Evolutionary conservation across 2,797 vertebrate species (phyloP).

Genomic region (Neopelma chrysocephalum): DNA sequence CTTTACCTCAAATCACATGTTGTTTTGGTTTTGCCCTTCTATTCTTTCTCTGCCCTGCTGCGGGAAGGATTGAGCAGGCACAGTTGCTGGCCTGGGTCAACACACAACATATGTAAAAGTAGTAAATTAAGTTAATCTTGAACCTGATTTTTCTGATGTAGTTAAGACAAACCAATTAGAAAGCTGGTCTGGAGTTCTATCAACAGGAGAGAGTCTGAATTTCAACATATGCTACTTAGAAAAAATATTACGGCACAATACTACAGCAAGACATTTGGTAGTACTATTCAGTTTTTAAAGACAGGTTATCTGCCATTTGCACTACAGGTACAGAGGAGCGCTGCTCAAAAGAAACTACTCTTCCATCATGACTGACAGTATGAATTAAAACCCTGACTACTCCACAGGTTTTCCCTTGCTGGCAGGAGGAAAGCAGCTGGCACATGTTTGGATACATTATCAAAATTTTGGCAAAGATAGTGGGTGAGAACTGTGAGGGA

Average conservation of each 20-base stretch:
- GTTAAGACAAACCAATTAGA: background rate
- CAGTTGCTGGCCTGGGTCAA: background rate
- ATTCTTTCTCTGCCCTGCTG: background rate
- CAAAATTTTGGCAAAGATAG: constrained; percentile 1
- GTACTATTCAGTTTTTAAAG: background rate
- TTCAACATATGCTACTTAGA: background rate
- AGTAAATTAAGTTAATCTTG: background rate
- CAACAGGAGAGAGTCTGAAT: background rate
- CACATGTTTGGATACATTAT: background rate
- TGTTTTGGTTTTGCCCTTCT: background rate
- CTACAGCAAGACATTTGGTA: background rate
- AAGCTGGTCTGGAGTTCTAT: background rate
- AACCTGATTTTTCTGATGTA: background rate
- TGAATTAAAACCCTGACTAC: background rate
- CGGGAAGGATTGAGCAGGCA: background rate
- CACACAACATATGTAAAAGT: background rate
- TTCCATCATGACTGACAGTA: background rate
- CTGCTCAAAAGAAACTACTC: background rate
- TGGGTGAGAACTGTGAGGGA: background rate
- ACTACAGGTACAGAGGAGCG: background rate
- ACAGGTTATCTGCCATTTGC: background rate
- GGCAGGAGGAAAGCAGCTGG: background rate
- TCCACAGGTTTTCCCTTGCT: background rate
- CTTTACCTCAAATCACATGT: background rate
- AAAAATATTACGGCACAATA: background rate